Conservation (phyloP, 2,888 invertebrate species). For the Tubulanus polymorphus region DNA sequence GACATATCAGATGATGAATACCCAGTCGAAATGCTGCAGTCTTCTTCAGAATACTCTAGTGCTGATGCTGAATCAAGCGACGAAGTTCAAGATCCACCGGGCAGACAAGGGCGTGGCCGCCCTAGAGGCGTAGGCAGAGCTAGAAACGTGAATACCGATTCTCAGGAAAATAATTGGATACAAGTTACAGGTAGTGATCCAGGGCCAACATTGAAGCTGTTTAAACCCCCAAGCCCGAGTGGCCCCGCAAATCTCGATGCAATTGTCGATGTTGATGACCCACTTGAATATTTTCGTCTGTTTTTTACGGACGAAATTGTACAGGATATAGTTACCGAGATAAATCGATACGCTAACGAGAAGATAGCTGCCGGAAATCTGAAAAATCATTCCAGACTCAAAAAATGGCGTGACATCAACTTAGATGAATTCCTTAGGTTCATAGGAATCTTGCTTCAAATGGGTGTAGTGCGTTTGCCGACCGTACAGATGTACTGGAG, state of each 20-base stretch:
- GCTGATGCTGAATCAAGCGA: no score
- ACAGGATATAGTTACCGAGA: neutral
- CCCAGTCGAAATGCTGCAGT: no score
- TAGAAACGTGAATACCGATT: no score
- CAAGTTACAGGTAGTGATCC: neutral
- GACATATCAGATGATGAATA: no score
- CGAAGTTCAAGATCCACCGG: no score
- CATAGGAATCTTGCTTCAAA: neutral
- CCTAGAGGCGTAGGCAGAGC: no score
- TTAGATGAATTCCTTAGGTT: neutral
- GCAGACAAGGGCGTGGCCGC: no score
- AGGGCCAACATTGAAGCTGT: neutral
- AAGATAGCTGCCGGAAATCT: neutral
- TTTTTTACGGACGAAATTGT: neutral
- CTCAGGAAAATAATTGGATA: no score
- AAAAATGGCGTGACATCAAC: neutral
- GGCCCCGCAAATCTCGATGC: neutral
- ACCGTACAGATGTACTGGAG: neutral
- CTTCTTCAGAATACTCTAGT: no score
- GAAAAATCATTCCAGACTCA: neutral
- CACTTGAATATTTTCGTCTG: neutral
- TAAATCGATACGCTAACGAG: neutral
- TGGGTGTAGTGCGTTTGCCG: neutral
- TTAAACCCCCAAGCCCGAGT: neutral
- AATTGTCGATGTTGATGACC: neutral